Evolutionary conservation across 2,888 invertebrate species (phyloP).

Genomic region (Meiosimyza platycephala): DNA sequence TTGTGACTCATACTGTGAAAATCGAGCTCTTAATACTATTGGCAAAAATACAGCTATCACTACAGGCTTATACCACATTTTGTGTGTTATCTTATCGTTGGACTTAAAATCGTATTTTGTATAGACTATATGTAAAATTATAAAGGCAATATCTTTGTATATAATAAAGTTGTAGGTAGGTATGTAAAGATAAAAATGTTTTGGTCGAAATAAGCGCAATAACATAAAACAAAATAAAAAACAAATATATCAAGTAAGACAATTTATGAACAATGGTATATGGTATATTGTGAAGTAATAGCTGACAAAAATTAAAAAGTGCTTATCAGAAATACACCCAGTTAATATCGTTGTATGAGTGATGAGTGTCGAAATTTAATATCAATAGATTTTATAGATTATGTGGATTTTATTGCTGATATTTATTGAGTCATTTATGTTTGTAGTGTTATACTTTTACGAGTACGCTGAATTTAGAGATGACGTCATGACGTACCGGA

Average conservation of each 20-base stretch:
- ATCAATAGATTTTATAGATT: slow-evolving; percentile 48
- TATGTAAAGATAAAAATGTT: too few species aligned
- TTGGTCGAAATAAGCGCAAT: too few species aligned
- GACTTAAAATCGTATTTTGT: slow-evolving; percentile 39
- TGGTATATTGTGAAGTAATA: too few species aligned
- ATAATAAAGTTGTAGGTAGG: too few species aligned
- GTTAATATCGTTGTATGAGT: slow-evolving; percentile 1
- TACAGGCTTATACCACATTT: too few species aligned
- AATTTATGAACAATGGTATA: too few species aligned
- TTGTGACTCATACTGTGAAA: too few species aligned
- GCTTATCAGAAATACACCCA: not conserved
- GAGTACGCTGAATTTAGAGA: slow-evolving; percentile 29
- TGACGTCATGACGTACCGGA: slow-evolving; percentile 48
- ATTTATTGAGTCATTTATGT: slow-evolving; percentile 39
- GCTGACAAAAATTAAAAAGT: not conserved
- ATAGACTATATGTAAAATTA: not conserved
- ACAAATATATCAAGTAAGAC: too few species aligned
- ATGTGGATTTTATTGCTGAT: slow-evolving; percentile 41
- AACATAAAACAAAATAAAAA: too few species aligned
- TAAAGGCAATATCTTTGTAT: too few species aligned
- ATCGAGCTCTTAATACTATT: not conserved
- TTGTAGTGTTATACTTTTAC: slow-evolving; percentile 41
- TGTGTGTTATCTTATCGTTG: slow-evolving; percentile 37
- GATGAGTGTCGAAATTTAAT: slow-evolving; percentile 46
- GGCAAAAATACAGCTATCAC: not conserved